Conservation (phyloP, 2,888 invertebrate species). For the Ectemnius cavifrons region DNA sequence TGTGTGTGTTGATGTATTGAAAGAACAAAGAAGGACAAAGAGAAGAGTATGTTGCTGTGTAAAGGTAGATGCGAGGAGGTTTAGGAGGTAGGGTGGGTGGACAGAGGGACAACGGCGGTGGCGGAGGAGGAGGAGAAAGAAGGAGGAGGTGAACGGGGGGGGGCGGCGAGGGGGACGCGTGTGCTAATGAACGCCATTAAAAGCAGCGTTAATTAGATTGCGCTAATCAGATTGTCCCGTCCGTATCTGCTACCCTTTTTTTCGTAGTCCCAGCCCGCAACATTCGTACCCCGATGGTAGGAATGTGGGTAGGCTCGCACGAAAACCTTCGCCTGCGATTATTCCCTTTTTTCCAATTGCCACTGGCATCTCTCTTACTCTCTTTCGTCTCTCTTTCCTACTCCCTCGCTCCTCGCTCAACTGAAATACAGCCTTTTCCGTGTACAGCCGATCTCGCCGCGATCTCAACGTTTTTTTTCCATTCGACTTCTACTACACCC, state of each 20-base stretch:
- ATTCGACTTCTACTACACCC: constrained; percentile 13
- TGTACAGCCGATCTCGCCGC: constrained; percentile 34
- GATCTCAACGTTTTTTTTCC: constrained; percentile 47
- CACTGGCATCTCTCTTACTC: constrained; percentile 35
- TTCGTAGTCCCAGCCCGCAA: constrained; percentile 58
- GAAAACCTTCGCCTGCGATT: constrained; percentile 56
- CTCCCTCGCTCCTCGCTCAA: too few relatives aligned
- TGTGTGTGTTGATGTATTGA: not conserved
- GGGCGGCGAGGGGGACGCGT: constrained; percentile 63
- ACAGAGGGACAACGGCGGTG: not conserved
- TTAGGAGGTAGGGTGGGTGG: too few relatives aligned
- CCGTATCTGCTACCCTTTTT: constrained; percentile 70
- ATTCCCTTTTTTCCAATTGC: constrained; percentile 52
- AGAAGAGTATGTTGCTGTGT: too few relatives aligned
- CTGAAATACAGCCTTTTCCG: constrained; percentile 32
- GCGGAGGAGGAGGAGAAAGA: constrained; percentile 22
- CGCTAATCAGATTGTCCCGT: constrained; percentile 77
- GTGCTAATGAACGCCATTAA: constrained; percentile 78
- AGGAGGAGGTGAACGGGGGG: constrained; percentile 53
- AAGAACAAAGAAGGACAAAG: not conserved
- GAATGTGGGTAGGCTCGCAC: constrained; percentile 63
- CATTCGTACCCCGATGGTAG: constrained; percentile 65
- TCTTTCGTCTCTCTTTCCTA: too few relatives aligned
- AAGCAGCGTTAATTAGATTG: constrained; percentile 78
- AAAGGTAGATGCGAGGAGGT: too few relatives aligned